These are phyloP conservation scores for Engystomops pustulosus DNA, from an alignment of 2,113 vertebrate species.

Conservation along the genomic window DNA sequence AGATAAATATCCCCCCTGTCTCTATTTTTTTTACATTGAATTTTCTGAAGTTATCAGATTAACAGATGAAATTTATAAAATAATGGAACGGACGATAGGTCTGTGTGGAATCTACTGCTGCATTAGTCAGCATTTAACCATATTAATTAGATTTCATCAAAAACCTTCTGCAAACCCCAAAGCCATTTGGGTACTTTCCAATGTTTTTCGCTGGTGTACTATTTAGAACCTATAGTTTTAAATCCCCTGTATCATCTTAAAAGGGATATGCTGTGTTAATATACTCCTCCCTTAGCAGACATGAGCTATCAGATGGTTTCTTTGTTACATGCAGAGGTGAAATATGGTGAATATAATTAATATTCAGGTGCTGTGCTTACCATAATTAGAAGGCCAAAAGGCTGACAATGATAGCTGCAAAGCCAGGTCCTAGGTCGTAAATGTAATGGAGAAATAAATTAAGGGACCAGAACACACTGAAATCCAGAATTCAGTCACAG, in stretches of 20 bases:
- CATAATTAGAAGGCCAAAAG: slow-evolving; percentile 66
- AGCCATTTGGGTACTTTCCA: slow-evolving; percentile 40
- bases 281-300: background rate
- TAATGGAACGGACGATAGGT: background rate
- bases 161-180: slow-evolving; percentile 25
- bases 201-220: background rate
- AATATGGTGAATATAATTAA: slow-evolving; percentile 64
- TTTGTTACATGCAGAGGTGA: slow-evolving; percentile 58
- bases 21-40: too few relatives aligned
- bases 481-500: slow-evolving; percentile 58
- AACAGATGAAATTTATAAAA: slow-evolving; percentile 18
- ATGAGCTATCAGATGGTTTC: slow-evolving; percentile 6
- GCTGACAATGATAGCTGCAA: slow-evolving; percentile 60
- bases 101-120: slow-evolving; percentile 25
- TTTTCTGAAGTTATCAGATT: too few relatives aligned
- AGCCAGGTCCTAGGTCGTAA: slow-evolving; percentile 60
- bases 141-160: slow-evolving; percentile 50
- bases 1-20: too few relatives aligned
- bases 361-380: slow-evolving; percentile 64
- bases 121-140: slow-evolving; percentile 22
- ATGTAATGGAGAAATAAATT: slow-evolving; percentile 71
- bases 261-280: slow-evolving; percentile 41
- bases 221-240: slow-evolving; percentile 12
- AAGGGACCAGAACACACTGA: slow-evolving; percentile 61
- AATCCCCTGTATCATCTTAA: slow-evolving; percentile 35